A percentile compares a stretch with the other conserved stretches of the same genome.
Evolutionary conservation across 2,113 vertebrate species (phyloP).

Genomic region (Mastomys natalensis): DNA sequence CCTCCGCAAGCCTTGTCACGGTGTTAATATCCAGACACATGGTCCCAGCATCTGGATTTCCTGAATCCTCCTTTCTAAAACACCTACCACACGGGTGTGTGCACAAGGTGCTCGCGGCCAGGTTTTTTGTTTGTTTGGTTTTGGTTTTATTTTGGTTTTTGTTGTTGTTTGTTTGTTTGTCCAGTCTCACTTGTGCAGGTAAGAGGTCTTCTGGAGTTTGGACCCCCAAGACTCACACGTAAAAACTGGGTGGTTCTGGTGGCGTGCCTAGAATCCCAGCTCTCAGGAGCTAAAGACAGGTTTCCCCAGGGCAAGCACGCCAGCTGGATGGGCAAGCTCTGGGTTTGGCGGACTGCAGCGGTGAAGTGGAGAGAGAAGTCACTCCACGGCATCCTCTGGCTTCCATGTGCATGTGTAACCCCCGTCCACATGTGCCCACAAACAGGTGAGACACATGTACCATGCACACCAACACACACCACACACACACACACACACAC

Average conservation of each 20-base stretch:
- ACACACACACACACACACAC: not conserved
- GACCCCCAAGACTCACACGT: not conserved
- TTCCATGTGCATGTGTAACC: not conserved
- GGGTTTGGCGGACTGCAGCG: not conserved
- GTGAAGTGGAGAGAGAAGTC: too few relatives aligned
- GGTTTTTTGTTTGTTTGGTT: not conserved
- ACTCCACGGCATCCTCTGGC: too few relatives aligned
- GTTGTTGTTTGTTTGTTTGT: too few relatives aligned
- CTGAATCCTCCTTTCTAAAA: too few relatives aligned
- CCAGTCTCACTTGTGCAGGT: not conserved
- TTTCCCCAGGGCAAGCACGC: not conserved
- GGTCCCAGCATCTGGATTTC: not conserved
- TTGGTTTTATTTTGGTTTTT: too few relatives aligned
- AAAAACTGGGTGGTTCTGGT: not conserved
- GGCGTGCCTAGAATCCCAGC: not conserved
- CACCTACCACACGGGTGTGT: not conserved
- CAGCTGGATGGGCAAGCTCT: not conserved
- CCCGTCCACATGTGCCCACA: not conserved
- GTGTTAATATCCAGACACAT: not conserved
- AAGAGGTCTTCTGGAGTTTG: too few relatives aligned
- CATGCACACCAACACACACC: not conserved
- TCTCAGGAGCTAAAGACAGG: not conserved
- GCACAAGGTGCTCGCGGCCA: rapidly evolving
- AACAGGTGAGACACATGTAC: not conserved
- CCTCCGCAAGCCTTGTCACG: not conserved